These are phyloP conservation scores for Lamellibrachia columna DNA, from an alignment of 2,888 invertebrate genomes.

Conservation along the genomic window DNA sequence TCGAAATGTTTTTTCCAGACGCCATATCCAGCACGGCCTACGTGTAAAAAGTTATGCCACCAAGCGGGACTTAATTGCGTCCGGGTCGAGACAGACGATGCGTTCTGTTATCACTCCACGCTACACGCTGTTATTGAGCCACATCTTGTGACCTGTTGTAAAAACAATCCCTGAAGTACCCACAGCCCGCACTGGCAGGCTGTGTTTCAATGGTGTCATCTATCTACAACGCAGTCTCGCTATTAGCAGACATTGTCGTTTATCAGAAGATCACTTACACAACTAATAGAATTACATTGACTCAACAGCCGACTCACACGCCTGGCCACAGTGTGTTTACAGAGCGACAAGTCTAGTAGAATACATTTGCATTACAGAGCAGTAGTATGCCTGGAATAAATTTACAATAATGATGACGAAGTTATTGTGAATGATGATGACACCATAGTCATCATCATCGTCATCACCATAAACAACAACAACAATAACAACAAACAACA, in stretches of 20 bases:
- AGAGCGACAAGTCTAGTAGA: background rate
- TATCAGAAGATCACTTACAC: background rate
- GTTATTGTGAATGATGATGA: background rate
- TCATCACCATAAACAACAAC: no score
- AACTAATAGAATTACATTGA: background rate
- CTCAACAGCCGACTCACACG: background rate
- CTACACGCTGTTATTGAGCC: background rate
- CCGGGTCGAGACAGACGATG: background rate
- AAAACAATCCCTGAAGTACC: background rate
- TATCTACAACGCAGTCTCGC: background rate
- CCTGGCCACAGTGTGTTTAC: background rate
- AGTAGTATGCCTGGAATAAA: background rate
- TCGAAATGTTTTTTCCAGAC: background rate
- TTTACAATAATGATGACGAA: background rate
- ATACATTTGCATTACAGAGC: background rate
- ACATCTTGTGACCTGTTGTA: background rate
- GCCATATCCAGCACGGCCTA: background rate
- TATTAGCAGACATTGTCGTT: conserved; percentile 5
- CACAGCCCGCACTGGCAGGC: background rate
- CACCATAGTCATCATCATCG: background rate
- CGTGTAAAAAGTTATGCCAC: background rate
- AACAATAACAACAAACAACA: no score
- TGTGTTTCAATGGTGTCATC: background rate
- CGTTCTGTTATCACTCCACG: background rate
- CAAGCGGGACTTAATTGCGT: background rate